Base-by-base conservation (phyloP, 2,888 invertebrate species). In the Nymphalis c-album region DNA sequence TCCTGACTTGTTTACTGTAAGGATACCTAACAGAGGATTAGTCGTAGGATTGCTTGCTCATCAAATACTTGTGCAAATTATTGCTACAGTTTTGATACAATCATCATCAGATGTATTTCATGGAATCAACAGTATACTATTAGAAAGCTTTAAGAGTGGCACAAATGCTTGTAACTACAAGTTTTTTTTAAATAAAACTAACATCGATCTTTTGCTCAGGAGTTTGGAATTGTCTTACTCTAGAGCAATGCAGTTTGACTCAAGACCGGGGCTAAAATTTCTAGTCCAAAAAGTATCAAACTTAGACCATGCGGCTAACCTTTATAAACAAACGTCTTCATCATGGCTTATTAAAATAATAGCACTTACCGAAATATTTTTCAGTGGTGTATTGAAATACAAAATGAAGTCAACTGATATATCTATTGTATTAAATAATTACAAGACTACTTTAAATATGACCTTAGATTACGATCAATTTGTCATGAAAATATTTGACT, bases 261-360 rank as follows among this genome's bases (percentile, higher is more conserved):
- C 95, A 10, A 94, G 98, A 46, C 98, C 98, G 0, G 98, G 98
- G 0, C 91, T 98, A 22, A 98, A 98, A 85, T 98, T 98, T 84
- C 94, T 98, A 4, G 95, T 98, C 71, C 98, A 98, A 86, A 98
- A 98, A 91, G 97, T 98, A 0, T 97, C 96, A 0, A 96, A 96
- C 80, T 93, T 97, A 72, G 96, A 96, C 69, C 94, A 96, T 76
- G 97, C 97, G 6, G 97, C 98, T 1, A 98, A 97, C 86, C 91
- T 98, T n/a, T 98, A 97, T 83, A 96, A 96, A 70, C 98, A 98
- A 88, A 97, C 98, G 13, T 97, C 97, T 46, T 97, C 97, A 0
- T 96, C 98, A 0, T 97, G 98, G 95, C 96, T 98, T 51, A 96
- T 98, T 22, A 96, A 97, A 86, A 95, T 97, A 63, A 96, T 98